Base-by-base conservation (phyloP, 1,140 invertebrate species). In the Brachionus rotundiformis region DNA sequence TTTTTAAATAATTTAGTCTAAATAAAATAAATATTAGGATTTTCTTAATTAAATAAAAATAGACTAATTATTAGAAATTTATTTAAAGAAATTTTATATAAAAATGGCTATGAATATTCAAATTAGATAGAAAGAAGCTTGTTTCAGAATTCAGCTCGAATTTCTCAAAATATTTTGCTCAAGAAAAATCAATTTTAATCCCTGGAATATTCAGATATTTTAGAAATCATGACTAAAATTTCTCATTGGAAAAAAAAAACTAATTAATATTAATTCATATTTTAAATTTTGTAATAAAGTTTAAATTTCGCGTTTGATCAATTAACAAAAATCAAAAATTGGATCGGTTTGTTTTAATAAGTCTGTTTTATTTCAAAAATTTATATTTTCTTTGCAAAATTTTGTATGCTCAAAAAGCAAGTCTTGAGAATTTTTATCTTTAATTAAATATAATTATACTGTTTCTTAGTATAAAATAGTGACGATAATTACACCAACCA, bases 291-390 rank as follows among this genome's bases (percentile, higher is more conserved):
- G 39, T n/a, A 41, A 0, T 39, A 10, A 3, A 23, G 16, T 23
- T 19, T 19, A 16, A 54, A 25, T 54, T 54, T 54, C 2, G n/a
- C 5, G 19, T 54, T 54, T 7, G 47, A 25, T 19, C 7, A 54
- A 54, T 19, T 7, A 16, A 54, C 19, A 54, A 54, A 19, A 23
- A 54, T 23, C 2, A 54, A 54, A 54, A 54, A 54, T 54, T 54
- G 47, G 47, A 54, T 54, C 47, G 23, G 16, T 25, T 54, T 54
- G 47, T 54, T 54, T 36, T 54, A 25, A 8, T 23, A 1, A n/a
- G n/a, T 54, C 47, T 54, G 47, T 54, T 54, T 25, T 54, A 54
- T 54, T n/a, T 54, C 47, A 54, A 54, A 54, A 54, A 19, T 25
- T 54, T 19, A 54, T 54, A n/a, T 19, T 54, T 54, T 54, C 47